Evolutionary conservation across 2,113 vertebrate species (phyloP), one percentile per base, ranked within the genome.

Genomic region (Lutjanus erythropterus): DNA sequence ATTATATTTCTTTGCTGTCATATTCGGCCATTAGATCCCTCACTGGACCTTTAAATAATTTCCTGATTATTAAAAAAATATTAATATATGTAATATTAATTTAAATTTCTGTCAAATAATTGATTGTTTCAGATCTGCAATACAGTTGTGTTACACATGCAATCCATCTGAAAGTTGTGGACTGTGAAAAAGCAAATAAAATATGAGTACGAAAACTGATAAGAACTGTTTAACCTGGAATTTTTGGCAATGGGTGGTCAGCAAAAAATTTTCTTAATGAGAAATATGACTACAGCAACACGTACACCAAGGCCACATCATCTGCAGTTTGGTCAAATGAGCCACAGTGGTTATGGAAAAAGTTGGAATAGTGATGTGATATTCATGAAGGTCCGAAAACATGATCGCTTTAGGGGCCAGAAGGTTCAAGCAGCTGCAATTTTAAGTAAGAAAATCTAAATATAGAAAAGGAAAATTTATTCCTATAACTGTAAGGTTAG

Each of bases 381-480:
- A 67, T 46, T 53, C 37, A 75, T 65, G 35, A 71, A 47, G 21
- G 52, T 55, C 52, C 1, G 10, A 67, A 58, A 80, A 37, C 23
- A 47, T 10, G 65, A 46, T 21, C 3, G 14, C 68, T 68, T 61
- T 21, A 29, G 37, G 23, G 37, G 18, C 18, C 27, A 6, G 33
- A 41, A 58, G 42, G 46, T 68, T 81, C 41, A 60, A 6, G 9
- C n/a, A 39, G 29, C 56, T 33, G 49, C 7, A 77, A 47, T 49
- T 42, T 42, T n/a, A 66, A 49, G 46, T 33, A 35, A 39, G 14
- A 78, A 58, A 18, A 58, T 42, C 14, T 9, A 27, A 49, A 74
- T 27, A 25, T 10, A 46, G 16, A 83, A 66, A 66, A 71, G 25
- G 11, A 11, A 75, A 65, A 67, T 67, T 9, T 19, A 59, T 53